A percentile compares a stretch with the other conserved stretches of the same genome.
Evolutionary conservation across 1,140 invertebrate species (phyloP).

Genomic region (Drosophila gunungcola): DNA sequence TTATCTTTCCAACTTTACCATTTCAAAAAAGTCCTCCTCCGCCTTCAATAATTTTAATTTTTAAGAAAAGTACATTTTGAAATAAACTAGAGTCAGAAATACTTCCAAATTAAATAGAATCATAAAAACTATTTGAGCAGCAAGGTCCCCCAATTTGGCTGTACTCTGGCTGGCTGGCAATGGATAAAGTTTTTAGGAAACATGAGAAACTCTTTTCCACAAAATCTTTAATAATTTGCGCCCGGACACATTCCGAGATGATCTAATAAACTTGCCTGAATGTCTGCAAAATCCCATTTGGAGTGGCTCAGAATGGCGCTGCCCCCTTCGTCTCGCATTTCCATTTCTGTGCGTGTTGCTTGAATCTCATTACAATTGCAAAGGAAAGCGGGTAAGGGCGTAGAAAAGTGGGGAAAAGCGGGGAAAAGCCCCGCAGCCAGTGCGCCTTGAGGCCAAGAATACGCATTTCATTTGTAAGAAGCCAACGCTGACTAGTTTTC

Average conservation of each 20-base stretch:
- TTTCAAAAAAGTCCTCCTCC: too few relatives aligned
- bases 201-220: slow-evolving; percentile 9
- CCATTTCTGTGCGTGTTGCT: slow-evolving; percentile 48
- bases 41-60: too few relatives aligned
- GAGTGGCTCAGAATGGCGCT: slow-evolving; percentile 19
- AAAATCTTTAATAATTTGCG: slow-evolving; percentile 43
- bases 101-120: background rate
- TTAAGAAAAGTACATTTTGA: too few relatives aligned
- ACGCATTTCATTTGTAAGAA: slow-evolving; percentile 58
- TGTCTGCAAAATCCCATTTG: slow-evolving; percentile 38
- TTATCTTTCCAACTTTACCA: too few relatives aligned
- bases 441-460: slow-evolving; percentile 45
- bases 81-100: too few relatives aligned
- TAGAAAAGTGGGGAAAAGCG: background rate
- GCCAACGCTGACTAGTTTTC: slow-evolving; percentile 15
- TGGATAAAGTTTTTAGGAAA: slow-evolving; percentile 12
- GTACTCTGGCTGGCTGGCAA: background rate
- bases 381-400: slow-evolving; percentile 3
- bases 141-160: background rate
- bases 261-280: slow-evolving; percentile 49
- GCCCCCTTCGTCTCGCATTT: slow-evolving; percentile 1
- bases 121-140: too few relatives aligned
- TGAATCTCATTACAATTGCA: slow-evolving; percentile 54
- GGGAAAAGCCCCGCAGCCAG: slow-evolving; percentile 7
- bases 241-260: slow-evolving; percentile 30